phyloP scores from a whole-genome alignment of 1,140 invertebrate species.

The Cyclargus thomasi region DNA sequence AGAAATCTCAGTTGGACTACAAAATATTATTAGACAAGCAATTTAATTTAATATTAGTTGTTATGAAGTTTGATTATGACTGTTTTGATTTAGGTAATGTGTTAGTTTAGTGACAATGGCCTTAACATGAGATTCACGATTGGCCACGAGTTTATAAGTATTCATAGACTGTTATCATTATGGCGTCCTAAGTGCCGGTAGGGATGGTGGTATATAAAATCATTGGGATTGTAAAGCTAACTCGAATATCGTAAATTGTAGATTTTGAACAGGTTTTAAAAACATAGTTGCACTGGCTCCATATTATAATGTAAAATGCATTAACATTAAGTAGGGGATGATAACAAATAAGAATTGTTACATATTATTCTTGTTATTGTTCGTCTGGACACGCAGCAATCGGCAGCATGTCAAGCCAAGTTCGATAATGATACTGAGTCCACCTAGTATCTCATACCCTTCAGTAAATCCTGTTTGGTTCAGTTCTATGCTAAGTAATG shows the following conservation, averaged over 20 bases:
- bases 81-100: constrained; percentile 42
- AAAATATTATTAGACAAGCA: constrained; percentile 42
- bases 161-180: not conserved
- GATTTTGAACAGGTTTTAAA: not conserved
- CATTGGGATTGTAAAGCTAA: not conserved
- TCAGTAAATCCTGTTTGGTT: too few species aligned
- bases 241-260: not conserved
- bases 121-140: constrained; percentile 31
- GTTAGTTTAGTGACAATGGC: constrained; percentile 50
- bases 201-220: not conserved
- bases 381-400: too few species aligned
- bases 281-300: not conserved
- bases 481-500: too few species aligned
- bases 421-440: too few species aligned
- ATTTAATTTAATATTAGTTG: constrained; percentile 51
- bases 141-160: not conserved
- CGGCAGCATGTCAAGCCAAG: too few species aligned
- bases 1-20: constrained; percentile 55
- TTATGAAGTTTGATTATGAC: constrained; percentile 49
- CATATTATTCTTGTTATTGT: not conserved
- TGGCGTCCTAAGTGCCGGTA: not conserved
- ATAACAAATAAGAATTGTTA: not conserved
- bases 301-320: not conserved
- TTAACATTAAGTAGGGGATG: not conserved
- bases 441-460: too few species aligned